phyloP scores from a whole-genome alignment of 2,113 vertebrate genomes.

The Sclerurus mexicanus region DNA sequence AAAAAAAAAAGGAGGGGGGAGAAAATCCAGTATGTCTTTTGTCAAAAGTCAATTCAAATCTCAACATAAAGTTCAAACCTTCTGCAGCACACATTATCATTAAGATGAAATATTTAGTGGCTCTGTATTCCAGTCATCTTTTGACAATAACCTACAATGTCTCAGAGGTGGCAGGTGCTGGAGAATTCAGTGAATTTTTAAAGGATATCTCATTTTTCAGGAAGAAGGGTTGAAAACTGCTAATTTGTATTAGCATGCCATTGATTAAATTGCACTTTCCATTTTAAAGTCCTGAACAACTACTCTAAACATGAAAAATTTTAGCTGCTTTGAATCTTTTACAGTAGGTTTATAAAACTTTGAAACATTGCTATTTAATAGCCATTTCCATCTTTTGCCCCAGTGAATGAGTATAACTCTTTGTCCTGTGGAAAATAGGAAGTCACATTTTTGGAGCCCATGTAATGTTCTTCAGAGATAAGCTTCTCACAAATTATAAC shows the following conservation, averaged over 20 bases:
- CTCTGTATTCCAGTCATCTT: slow-evolving; percentile 50
- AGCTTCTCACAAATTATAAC: slow-evolving; percentile 10
- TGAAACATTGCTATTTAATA: slow-evolving; percentile 39
- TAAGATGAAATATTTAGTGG: slow-evolving; percentile 65
- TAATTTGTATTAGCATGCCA: slow-evolving; percentile 38
- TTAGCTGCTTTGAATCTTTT: slow-evolving; percentile 33
- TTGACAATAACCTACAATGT: slow-evolving; percentile 52
- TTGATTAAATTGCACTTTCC: slow-evolving; percentile 19
- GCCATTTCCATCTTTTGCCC: not conserved
- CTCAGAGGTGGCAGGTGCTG: slow-evolving; percentile 30
- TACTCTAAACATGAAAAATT: slow-evolving; percentile 25
- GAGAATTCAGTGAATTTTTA: slow-evolving; percentile 60
- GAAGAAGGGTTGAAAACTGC: not conserved
- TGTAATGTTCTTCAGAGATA: slow-evolving; percentile 30
- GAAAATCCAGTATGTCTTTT: slow-evolving; percentile 6
- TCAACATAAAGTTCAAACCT: slow-evolving; percentile 22
- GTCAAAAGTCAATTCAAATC: slow-evolving; percentile 58
- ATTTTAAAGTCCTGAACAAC: slow-evolving; percentile 37
- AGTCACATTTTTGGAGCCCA: slow-evolving; percentile 1
- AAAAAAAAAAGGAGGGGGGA: not conserved
- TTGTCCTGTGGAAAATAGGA: slow-evolving; percentile 5
- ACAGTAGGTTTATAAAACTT: slow-evolving; percentile 14
- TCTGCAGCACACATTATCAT: slow-evolving; percentile 51
- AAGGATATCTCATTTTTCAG: slow-evolving; percentile 59
- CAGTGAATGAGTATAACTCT: not conserved